Base-by-base conservation (phyloP, 2,888 invertebrate genomes). In the Baronia brevicornis region DNA sequence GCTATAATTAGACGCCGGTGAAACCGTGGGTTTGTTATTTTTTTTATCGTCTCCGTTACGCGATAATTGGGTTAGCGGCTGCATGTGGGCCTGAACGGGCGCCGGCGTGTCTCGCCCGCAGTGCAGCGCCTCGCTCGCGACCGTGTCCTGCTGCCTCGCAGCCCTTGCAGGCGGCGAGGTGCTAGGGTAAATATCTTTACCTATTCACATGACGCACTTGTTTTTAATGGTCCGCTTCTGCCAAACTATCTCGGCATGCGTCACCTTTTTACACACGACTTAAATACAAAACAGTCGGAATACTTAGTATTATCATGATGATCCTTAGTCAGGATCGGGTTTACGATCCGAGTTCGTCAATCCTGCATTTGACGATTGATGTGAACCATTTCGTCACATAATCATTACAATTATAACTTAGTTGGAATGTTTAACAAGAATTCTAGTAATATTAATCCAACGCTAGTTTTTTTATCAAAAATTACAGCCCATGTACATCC, bases 21-120 rank as follows among this genome's bases (percentile, higher is more conserved):
- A 80, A 84, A 84, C 82, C 84, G 84, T 84, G 84, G 84, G 84
- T 82, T 84, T 82, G 82, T 82, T 84, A 82, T 84, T 84, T 84
- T 84, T 84, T 82, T 82, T 79, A 80, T 78, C 80, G 80, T 77
- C 71, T 78, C 77, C 71, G 80, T 79, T 79, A 77, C 78, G 78
- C 74, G 82, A 79, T 82, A 84, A 84, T 84, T 84, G 82, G 82
- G 82, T 84, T 82, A 82, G 79, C 64, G 69, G 69, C 53, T 78
- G 73, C 78, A 80, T 82, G 82, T 80, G 82, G 80, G 80, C 68
- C 79, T 61, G 70, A 53, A 53, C 66, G 60, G 71, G 82, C 82
- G 82, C 79, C 82, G 78, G 79, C 77, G 78, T 68, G 82, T 84
- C 82, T 84, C 75, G 49, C 18, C 35, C 32, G 32, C 31, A 26